Percentiles rank a stretch among this genome's conserved stretches.
phyloP scores from a whole-genome alignment of 1,140 invertebrate genomes.

The Pteromalus puparum region DNA sequence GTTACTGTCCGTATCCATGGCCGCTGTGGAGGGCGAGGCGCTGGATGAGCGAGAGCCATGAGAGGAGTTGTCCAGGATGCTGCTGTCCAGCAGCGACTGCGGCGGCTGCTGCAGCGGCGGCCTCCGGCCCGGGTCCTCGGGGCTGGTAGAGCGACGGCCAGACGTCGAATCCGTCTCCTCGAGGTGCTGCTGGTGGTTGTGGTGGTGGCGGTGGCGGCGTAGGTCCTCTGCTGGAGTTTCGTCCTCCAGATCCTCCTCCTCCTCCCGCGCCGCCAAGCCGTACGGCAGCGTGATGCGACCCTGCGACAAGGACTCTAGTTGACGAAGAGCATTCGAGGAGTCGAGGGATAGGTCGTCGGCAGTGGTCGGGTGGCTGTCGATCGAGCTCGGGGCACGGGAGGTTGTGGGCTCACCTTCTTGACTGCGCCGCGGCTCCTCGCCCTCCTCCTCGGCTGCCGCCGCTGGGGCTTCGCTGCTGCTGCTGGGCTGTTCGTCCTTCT shows the following conservation, averaged over 20 bases:
- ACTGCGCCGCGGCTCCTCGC: slow-evolving; percentile 63
- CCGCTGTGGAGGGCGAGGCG: slow-evolving; percentile 75
- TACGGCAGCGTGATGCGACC: slow-evolving; percentile 76
- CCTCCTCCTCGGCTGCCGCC: slow-evolving; percentile 67
- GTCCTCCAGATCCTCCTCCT: slow-evolving; percentile 21
- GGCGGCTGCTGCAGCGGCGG: slow-evolving; percentile 42
- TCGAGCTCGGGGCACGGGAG: slow-evolving; percentile 76
- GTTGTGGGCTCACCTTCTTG: slow-evolving; percentile 74
- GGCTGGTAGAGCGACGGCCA: slow-evolving; percentile 75
- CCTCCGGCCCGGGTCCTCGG: slow-evolving; percentile 68
- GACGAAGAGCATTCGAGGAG: slow-evolving; percentile 84
- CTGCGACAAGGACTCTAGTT: slow-evolving; percentile 88
- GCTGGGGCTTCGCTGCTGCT: slow-evolving; percentile 60
- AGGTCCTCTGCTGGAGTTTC: slow-evolving; percentile 20
- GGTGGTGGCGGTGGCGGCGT: background rate
- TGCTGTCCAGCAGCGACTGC: slow-evolving; percentile 61
- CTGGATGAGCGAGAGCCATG: slow-evolving; percentile 74
- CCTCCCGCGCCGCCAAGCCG: slow-evolving; percentile 55
- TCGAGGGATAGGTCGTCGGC: slow-evolving; percentile 77
- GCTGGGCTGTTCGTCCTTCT: slow-evolving; percentile 38
- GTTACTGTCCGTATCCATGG: slow-evolving; percentile 74
- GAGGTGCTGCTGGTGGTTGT: slow-evolving; percentile 45
- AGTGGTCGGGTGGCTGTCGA: slow-evolving; percentile 76
- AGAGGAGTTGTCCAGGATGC: slow-evolving; percentile 72
- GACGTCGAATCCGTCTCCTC: slow-evolving; percentile 68